phyloP scores from a whole-genome alignment of 2,888 invertebrate genomes.

The Palloptera scutellata region DNA sequence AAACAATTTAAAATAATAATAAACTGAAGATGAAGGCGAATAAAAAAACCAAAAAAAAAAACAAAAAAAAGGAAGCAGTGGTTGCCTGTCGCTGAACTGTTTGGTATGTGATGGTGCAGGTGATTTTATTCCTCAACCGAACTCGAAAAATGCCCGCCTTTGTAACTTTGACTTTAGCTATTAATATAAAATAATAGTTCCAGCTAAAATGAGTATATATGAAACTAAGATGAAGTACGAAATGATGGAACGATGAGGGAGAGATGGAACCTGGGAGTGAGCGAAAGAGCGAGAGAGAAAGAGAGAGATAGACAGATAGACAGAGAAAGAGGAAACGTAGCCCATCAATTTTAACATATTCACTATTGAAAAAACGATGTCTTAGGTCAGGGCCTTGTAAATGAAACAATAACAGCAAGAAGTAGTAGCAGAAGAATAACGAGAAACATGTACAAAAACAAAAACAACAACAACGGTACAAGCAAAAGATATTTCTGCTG shows the following conservation, averaged over 20 bases:
- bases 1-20: too few species aligned
- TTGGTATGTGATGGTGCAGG: constrained; percentile 44
- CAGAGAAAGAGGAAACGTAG: too few species aligned
- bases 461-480: too few species aligned
- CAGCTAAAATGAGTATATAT: constrained; percentile 40
- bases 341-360: too few species aligned
- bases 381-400: constrained; percentile 52
- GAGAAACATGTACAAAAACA: too few species aligned
- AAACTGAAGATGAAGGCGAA: too few species aligned
- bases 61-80: constrained; percentile 28
- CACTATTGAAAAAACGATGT: constrained; percentile 52
- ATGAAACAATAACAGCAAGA: too few species aligned
- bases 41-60: constrained; percentile 4
- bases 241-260: too few species aligned
- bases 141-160: constrained; percentile 16
- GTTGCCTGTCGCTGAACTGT: too few species aligned
- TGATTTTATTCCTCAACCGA: constrained; percentile 48
- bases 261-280: too few species aligned
- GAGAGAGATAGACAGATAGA: background rate
- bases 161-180: constrained; percentile 52
- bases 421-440: too few species aligned
- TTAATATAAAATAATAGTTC: constrained; percentile 60
- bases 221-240: constrained; percentile 37
- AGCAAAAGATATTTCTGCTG: too few species aligned
- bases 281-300: background rate